Evolutionary conservation across 2,888 invertebrate genomes (phyloP).

Genomic region (Gnatocerus cornutus): DNA sequence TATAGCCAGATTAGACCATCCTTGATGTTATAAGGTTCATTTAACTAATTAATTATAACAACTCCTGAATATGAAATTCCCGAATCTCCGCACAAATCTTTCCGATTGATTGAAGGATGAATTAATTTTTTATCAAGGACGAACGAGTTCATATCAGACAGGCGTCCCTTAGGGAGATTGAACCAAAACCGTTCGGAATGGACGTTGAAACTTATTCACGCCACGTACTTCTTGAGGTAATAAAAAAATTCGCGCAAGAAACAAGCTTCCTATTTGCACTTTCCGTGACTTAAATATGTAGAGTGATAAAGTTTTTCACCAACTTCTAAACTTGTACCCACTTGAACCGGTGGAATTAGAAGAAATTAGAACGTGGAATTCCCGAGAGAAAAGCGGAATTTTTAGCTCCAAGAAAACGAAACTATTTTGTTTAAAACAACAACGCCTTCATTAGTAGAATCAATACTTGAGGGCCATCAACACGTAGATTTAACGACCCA

Average conservation of each 20-base stretch:
- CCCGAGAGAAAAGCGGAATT: not conserved
- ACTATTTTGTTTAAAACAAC: not conserved
- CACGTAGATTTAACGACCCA: no score
- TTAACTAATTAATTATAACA: conserved; percentile 7
- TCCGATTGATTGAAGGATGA: not conserved
- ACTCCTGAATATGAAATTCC: conserved; percentile 14
- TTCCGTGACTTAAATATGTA: conserved; percentile 43
- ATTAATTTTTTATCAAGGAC: conserved; percentile 18
- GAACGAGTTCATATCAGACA: conserved; percentile 21
- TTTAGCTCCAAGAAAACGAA: not conserved
- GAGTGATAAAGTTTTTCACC: conserved; percentile 34
- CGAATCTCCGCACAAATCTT: not conserved
- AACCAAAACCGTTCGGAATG: conserved; percentile 25
- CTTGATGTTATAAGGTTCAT: conserved; percentile 15
- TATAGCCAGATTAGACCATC: conserved; percentile 8
- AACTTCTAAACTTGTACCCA: conserved; percentile 11
- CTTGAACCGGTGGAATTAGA: conserved; percentile 6
- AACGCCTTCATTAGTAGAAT: no score
- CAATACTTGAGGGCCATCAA: no score
- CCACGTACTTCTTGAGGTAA: conserved; percentile 37
- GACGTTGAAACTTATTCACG: conserved; percentile 27
- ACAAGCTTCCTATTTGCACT: conserved; percentile 40
- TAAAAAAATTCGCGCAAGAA: conserved; percentile 44
- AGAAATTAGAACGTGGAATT: conserved; percentile 1
- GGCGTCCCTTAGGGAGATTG: conserved; percentile 21